Conservation (phyloP, 2,888 invertebrate species). For the Leucozona laternaria region DNA sequence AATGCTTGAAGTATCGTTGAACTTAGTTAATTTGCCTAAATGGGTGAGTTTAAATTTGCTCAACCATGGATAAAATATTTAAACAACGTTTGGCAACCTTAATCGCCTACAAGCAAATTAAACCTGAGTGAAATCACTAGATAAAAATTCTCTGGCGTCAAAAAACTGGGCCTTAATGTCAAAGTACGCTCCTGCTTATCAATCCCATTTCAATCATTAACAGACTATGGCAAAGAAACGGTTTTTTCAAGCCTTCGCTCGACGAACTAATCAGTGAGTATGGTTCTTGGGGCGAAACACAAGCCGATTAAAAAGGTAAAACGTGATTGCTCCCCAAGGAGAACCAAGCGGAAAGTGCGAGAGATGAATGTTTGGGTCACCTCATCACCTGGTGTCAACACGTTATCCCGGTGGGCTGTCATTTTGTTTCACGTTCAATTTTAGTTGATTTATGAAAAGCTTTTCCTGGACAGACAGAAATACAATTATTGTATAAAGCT, state of each 20-base stretch:
- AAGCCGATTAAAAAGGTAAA: constrained; percentile 43
- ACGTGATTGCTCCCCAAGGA: constrained; percentile 50
- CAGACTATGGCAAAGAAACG: constrained; percentile 20
- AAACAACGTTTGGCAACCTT: too few relatives aligned
- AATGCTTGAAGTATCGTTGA: too few relatives aligned
- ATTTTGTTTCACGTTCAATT: constrained; percentile 47
- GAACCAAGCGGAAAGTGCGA: not conserved
- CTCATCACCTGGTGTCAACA: constrained; percentile 63
- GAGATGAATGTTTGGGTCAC: not conserved
- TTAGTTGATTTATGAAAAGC: constrained; percentile 20
- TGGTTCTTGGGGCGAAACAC: constrained; percentile 3
- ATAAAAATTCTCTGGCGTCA: too few relatives aligned
- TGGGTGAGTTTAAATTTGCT: too few relatives aligned
- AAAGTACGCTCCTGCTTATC: not conserved
- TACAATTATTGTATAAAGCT: not conserved
- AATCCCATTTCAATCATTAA: constrained; percentile 13
- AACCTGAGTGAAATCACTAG: too few relatives aligned
- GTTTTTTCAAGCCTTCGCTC: constrained; percentile 17
- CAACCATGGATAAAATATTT: too few relatives aligned
- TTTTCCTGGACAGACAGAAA: not conserved
- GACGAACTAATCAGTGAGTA: constrained; percentile 32
- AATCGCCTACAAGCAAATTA: too few relatives aligned
- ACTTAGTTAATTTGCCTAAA: too few relatives aligned
- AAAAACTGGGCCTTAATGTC: not conserved
- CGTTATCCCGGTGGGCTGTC: constrained; percentile 38